Base-by-base conservation (phyloP, 1,140 invertebrate genomes). In the Temnothorax curvispinosus region DNA sequence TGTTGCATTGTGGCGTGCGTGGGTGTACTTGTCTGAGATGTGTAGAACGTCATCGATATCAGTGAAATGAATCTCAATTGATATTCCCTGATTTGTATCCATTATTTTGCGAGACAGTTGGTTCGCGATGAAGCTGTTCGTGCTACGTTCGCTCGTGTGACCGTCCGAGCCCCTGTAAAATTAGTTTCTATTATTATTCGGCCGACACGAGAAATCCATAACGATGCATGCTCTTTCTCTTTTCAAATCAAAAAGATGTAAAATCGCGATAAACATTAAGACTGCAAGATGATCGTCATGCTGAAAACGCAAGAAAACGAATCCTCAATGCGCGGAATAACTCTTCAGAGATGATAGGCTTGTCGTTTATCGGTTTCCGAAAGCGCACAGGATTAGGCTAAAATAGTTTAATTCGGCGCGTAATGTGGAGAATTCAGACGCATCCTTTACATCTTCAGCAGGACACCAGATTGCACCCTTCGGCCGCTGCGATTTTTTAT, bases 341-440 rank as follows among this genome's bases (percentile, higher is more conserved):
- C 38, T 58, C 15, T 54, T 6, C 69, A 35, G 27, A 65, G 47
- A 85, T 77, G 72, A 88, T 74, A 69, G 50, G 69, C 50, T 75
- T 80, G 44, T 69, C 78, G 18, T 78, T 58, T 78, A 87, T 74
- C 15, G 56, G 47, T 75, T 84, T 84, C 15, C 80, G 69, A 60
- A 60, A 75, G n/a, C 62, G 90, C 81, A 82, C 86, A 91, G 84
- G 90, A 92, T 90, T 92, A 92, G 88, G 80, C 74, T 77, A 27
- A 60, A 52, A 64, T 35, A 82, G 71, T 75, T 27, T 58, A 44
- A 75, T 92, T 90, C 81, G 75, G 75, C 85, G 82, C 91, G 93
- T 94, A 81, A 95, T 95, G 94, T 95, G 94, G 94, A 94, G 94
- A 87, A 95, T 94, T 89, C 94, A 95, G 89, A 93, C 94, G 41